These are phyloP conservation scores for Lampris megalopsis DNA, from an alignment of 2,113 vertebrate species.

Conservation along the genomic window DNA sequence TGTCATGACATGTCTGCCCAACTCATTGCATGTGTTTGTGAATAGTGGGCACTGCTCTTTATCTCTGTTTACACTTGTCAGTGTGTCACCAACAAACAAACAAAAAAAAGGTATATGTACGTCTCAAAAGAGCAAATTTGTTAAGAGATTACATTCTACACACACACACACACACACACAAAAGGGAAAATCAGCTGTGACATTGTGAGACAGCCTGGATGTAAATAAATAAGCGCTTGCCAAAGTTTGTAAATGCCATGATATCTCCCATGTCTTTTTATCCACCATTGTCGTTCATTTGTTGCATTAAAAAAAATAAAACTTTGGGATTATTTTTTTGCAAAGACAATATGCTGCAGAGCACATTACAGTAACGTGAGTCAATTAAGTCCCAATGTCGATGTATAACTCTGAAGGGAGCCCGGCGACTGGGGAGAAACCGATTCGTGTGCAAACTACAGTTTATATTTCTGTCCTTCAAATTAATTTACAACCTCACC, in stretches of 20 bases:
- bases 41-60: constrained; percentile 63
- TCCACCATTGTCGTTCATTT: not conserved
- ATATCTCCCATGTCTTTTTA: constrained; percentile 55
- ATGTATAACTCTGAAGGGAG: not conserved
- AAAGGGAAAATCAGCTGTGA: constrained; percentile 76
- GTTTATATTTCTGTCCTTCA: too few species aligned
- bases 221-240: constrained; percentile 88
- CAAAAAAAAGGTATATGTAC: constrained; percentile 50
- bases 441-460: too few species aligned
- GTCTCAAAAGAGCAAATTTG: constrained; percentile 60
- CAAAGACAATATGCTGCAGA: not conserved
- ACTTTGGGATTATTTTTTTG: not conserved
- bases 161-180: constrained; percentile 32
- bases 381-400: not conserved
- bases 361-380: not conserved
- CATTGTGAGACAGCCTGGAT: constrained; percentile 79
- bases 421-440: not conserved
- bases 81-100: constrained; percentile 49
- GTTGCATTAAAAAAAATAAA: too few species aligned
- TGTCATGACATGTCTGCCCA: constrained; percentile 49
- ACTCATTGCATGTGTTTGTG: constrained; percentile 68
- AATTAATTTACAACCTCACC: too few species aligned
- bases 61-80: constrained; percentile 63
- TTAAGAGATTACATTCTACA: constrained; percentile 54
- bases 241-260: constrained; percentile 86